Conservation (phyloP, 2,113 vertebrate species). For the Capreolus pygargus region DNA sequence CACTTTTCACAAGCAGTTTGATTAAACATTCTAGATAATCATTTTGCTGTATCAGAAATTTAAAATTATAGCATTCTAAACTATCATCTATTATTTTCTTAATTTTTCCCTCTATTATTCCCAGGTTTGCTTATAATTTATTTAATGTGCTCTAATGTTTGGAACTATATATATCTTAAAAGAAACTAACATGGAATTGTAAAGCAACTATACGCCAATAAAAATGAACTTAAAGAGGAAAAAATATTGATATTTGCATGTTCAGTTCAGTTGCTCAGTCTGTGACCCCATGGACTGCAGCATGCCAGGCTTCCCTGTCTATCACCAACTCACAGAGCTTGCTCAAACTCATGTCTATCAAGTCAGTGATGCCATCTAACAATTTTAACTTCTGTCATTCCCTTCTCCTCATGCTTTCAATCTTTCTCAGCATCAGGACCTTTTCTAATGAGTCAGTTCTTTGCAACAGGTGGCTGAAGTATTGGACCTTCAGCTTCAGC, state of each 20-base stretch:
- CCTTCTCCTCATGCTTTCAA: background rate
- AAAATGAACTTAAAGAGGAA: background rate
- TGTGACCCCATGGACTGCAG: background rate
- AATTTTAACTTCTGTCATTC: background rate
- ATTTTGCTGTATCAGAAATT: background rate
- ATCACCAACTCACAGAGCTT: background rate
- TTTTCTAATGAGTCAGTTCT: background rate
- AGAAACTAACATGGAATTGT: background rate
- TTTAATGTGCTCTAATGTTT: background rate
- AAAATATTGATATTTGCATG: background rate
- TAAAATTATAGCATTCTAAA: background rate
- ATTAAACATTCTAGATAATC: constrained; percentile 3
- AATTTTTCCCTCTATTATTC: background rate
- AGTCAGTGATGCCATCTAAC: background rate
- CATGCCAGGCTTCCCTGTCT: background rate
- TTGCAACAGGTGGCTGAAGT: background rate
- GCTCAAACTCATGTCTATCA: background rate
- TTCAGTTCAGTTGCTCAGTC: background rate
- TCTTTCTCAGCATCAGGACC: background rate
- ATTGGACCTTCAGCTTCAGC: background rate
- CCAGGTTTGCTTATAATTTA: background rate
- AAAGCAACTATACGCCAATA: background rate
- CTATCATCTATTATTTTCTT: background rate
- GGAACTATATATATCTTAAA: background rate
- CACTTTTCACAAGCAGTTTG: background rate